phyloP scores from a whole-genome alignment of 2,113 vertebrate genomes.

The Mystacornis crossleyi region DNA sequence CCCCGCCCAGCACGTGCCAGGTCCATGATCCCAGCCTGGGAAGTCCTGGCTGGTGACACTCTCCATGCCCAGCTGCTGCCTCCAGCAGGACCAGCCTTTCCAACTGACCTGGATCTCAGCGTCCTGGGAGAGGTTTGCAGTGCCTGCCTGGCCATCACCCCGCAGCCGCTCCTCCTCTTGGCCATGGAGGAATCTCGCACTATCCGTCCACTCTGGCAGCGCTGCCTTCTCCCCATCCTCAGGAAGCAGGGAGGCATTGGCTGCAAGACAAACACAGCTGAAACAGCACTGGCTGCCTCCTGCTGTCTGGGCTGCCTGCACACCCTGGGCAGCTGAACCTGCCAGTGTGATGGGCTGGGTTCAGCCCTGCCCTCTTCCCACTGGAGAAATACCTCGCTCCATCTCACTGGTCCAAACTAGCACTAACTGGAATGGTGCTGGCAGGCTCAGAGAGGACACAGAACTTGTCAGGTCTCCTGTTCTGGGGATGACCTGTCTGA shows the following conservation, averaged over 20 bases:
- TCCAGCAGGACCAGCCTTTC: background rate
- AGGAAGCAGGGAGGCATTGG: background rate
- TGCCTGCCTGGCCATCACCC: background rate
- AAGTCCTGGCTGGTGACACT: rapidly evolving
- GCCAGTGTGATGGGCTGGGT: rapidly evolving
- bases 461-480: background rate
- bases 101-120: background rate
- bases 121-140: background rate
- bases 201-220: background rate
- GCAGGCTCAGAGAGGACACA: background rate
- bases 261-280: background rate
- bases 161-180: slow-evolving; percentile 19
- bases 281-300: rapidly evolving
- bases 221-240: background rate
- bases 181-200: background rate
- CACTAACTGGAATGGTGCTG: background rate
- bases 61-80: background rate
- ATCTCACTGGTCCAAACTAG: background rate
- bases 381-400: background rate
- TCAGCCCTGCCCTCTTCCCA: background rate
- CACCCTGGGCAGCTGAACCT: background rate
- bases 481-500: background rate
- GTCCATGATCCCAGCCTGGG: background rate
- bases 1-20: background rate
- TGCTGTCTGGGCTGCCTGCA: background rate